Percentiles rank a stretch among this genome's conserved stretches.
Conservation (phyloP, 2,888 invertebrate species). For the Idaea biselata region DNA sequence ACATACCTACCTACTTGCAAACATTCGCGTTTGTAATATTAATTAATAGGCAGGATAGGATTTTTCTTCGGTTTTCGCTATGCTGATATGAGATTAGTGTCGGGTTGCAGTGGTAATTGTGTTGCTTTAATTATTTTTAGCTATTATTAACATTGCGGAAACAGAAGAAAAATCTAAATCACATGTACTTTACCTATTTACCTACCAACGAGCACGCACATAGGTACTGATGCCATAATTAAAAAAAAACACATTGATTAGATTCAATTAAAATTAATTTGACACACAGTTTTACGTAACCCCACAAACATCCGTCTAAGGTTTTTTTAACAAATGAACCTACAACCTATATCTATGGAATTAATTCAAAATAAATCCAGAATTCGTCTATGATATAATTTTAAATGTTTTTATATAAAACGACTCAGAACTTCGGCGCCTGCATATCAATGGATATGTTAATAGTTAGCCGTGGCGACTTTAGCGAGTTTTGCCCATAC, state of each 20-base stretch:
- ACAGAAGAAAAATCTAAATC: too few species aligned
- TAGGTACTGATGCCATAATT: not conserved
- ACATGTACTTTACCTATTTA: not conserved
- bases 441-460: conserved; percentile 39
- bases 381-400: conserved; percentile 34
- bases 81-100: too few species aligned
- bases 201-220: not conserved
- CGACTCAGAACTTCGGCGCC: conserved; percentile 49
- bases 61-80: too few species aligned
- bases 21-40: too few species aligned
- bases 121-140: too few species aligned
- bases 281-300: not conserved
- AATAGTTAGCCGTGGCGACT: too few species aligned
- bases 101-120: too few species aligned
- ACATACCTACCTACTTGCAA: too few species aligned
- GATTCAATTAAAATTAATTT: not conserved
- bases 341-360: conserved; percentile 29
- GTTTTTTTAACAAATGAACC: conserved; percentile 12
- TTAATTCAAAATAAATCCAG: conserved; percentile 45
- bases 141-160: too few species aligned
- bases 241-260: not conserved
- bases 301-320: not conserved
- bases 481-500: too few species aligned
- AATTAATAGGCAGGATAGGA: too few species aligned
- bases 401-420: conserved; percentile 34